Conservation (phyloP, 1,140 invertebrate species). For the Mycetomoellerius zeteki region DNA sequence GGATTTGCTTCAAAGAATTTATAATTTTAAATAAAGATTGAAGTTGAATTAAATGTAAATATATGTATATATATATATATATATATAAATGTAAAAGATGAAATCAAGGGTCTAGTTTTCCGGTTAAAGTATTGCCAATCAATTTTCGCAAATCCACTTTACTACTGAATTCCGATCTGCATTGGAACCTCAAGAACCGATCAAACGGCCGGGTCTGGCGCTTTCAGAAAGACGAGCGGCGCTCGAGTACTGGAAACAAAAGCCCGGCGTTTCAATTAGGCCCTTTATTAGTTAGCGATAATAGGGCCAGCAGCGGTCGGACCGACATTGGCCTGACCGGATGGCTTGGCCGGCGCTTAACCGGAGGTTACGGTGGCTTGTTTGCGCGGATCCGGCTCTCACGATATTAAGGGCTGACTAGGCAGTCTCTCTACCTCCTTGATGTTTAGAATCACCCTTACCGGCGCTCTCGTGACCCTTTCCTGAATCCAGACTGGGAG, state of each 20-base stretch:
- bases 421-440: constrained; percentile 80
- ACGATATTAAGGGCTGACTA: constrained; percentile 86
- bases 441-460: constrained; percentile 66
- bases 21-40: background rate
- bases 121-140: background rate
- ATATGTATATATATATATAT: background rate
- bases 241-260: constrained; percentile 81
- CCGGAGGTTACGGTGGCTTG: constrained; percentile 82
- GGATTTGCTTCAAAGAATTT: background rate
- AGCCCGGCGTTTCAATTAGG: constrained; percentile 85
- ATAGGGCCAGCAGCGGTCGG: constrained; percentile 80
- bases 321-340: constrained; percentile 58
- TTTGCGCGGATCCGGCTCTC: constrained; percentile 85
- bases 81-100: background rate
- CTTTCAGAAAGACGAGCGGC: constrained; percentile 63
- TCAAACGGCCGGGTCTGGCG: constrained; percentile 60
- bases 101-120: background rate
- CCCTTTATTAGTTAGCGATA: constrained; percentile 86
- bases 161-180: constrained; percentile 21
- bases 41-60: background rate
- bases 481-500: constrained; percentile 26
- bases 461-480: constrained; percentile 40
- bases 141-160: constrained; percentile 29
- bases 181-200: constrained; percentile 34
- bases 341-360: constrained; percentile 83